Evolutionary conservation across 2,113 vertebrate species (phyloP).

Genomic region (Progne subis): DNA sequence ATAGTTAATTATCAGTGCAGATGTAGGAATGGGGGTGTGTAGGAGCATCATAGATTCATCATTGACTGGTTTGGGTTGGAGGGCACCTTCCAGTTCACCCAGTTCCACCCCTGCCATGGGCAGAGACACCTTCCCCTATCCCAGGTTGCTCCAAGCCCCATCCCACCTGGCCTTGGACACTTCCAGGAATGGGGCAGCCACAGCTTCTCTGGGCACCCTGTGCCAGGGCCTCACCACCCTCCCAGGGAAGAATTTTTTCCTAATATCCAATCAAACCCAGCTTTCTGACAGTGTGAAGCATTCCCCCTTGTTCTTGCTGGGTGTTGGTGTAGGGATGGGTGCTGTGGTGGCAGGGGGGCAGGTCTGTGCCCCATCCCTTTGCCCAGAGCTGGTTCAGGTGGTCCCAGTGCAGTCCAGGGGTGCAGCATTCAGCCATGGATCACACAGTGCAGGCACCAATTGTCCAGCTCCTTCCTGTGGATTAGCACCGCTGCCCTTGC

Average conservation of each 20-base stretch:
- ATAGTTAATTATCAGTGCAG: not conserved
- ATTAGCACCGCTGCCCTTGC: not conserved
- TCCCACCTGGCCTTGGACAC: rapidly evolving
- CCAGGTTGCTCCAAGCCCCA: rapidly evolving
- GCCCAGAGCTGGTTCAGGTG: not conserved
- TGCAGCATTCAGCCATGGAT: not conserved
- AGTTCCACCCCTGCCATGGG: not conserved
- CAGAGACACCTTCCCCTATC: rapidly evolving
- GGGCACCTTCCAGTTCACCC: not conserved
- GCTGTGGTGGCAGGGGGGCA: rapidly evolving
- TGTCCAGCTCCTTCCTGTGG: not conserved
- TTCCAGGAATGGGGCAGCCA: not conserved
- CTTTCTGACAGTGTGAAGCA: not conserved
- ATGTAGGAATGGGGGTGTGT: not conserved
- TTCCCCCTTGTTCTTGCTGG: not conserved
- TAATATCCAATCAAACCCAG: not conserved
- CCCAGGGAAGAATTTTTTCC: not conserved
- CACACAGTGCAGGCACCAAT: not conserved
- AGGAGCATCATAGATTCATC: not conserved
- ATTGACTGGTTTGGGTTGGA: not conserved
- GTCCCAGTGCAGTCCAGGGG: not conserved
- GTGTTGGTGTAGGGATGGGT: not conserved
- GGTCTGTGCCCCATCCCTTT: not conserved
- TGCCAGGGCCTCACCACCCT: not conserved
- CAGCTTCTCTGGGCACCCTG: not conserved